Base-by-base conservation (phyloP, 2,113 vertebrate genomes). In the Pachyramphus minor region DNA sequence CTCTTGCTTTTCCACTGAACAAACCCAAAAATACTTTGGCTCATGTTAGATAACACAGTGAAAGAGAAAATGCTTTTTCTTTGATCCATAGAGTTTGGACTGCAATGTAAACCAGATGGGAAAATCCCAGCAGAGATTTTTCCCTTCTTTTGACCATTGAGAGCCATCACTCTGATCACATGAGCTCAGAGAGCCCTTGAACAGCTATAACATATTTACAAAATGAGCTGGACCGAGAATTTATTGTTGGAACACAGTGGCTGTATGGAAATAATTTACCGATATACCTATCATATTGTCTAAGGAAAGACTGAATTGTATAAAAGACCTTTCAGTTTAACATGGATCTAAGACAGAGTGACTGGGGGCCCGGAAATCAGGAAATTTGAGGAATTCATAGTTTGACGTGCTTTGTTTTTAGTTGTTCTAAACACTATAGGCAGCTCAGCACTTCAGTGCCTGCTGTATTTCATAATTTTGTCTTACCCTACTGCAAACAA, bases 51-150 rank as follows among this genome's bases (percentile, higher is more conserved):
- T 94, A 95, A 90, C 19, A 5, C 11, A 11, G n/a, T 79, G 76
- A 77, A 95, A 94, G 67, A 94, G 82, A 89, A 93, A 96, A 96
- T 64, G 64, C 49, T 75, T 93, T 96, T 84, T 45, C 95, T 96
- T 96, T 96, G 93, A 95, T 96, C 90, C 3, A 0, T 53, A 39
- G 78, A 86, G 58, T 84, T 96, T 93, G 66, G 89, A 87, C 31
- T 92, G 80, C 88, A 94, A 93, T 94, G 82, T 90, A 96, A 95
- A 95, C 93, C 95, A 97, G 88, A 96, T 90, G 95, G 95, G 90
- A 96, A 93, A 89, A 92, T 94, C 90, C 83, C 80, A 90, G 66
- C 24, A 60, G 93, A 86, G 74, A 74, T 73, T 89, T 89, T 96
- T 95, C 83, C 85, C 60, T 92, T 93, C 64, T 90, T 93, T 80